phyloP scores from a whole-genome alignment of 2,113 vertebrate species.

The Perca schrenkii region DNA sequence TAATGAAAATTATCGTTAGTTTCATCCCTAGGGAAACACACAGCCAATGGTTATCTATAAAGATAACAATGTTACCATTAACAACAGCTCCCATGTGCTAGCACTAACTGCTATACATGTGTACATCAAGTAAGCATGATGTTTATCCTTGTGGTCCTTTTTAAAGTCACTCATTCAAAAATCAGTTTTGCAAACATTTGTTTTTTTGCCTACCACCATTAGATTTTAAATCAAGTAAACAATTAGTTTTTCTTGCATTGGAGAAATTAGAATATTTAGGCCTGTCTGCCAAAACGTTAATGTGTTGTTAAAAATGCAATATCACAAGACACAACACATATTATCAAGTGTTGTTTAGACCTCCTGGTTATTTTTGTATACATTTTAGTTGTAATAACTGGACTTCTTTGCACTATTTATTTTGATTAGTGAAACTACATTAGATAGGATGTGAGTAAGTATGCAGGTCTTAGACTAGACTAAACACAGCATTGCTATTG shows the following conservation, averaged over 20 bases:
- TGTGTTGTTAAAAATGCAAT: neutral
- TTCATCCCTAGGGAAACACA: neutral
- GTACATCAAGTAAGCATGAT: neutral
- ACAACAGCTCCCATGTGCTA: neutral
- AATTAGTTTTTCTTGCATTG: neutral
- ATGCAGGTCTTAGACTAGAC: neutral
- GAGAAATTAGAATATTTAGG: neutral
- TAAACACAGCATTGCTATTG: neutral
- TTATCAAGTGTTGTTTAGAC: neutral
- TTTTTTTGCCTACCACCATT: neutral
- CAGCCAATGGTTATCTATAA: neutral
- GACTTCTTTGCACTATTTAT: neutral
- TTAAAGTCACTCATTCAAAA: neutral
- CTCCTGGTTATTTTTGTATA: neutral
- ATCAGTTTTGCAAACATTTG: neutral
- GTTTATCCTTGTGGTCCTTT: neutral
- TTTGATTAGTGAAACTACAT: neutral
- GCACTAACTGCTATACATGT: neutral
- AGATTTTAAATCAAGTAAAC: neutral
- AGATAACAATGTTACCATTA: neutral
- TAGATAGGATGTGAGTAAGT: neutral
- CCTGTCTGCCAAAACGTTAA: neutral
- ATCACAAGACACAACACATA: no score
- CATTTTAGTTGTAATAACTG: neutral
- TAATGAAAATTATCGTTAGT: neutral